A percentile compares a stretch with the other conserved stretches of the same genome.
These are phyloP conservation scores for Marronus borbonicus DNA, from an alignment of 2,888 invertebrate species.

Conservation along the genomic window DNA sequence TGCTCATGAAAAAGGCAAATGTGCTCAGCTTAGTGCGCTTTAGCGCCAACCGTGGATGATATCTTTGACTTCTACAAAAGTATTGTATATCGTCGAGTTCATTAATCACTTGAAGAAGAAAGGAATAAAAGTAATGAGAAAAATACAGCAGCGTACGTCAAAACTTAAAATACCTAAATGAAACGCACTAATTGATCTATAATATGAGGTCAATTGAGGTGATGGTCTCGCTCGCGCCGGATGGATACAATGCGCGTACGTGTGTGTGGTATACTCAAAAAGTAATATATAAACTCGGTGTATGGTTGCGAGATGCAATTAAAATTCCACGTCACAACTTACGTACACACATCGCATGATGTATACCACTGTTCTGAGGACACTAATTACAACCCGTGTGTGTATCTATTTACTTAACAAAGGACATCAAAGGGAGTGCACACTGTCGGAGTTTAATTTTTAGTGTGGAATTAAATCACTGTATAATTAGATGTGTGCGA, in stretches of 20 bases:
- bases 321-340: slow-evolving; percentile 46
- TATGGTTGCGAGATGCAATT: slow-evolving; percentile 39
- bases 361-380: slow-evolving; percentile 37
- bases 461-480: slow-evolving; percentile 41
- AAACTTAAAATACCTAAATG: slow-evolving; percentile 41
- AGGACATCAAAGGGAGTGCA: slow-evolving; percentile 43
- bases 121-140: slow-evolving; percentile 28
- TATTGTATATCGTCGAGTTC: not conserved
- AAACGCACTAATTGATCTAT: slow-evolving; percentile 43
- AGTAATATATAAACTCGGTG: slow-evolving; percentile 26
- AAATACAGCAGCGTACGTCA: slow-evolving; percentile 43
- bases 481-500: slow-evolving; percentile 39
- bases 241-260: not conserved
- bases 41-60: slow-evolving; percentile 6
- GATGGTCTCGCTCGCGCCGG: slow-evolving; percentile 17
- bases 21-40: not conserved
- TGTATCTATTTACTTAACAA: slow-evolving; percentile 41
- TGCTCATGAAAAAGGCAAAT: not conserved
- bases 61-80: slow-evolving; percentile 2
- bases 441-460: slow-evolving; percentile 43
- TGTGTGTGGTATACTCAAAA: slow-evolving; percentile 43
- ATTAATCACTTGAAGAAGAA: slow-evolving; percentile 38
- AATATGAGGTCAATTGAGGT: slow-evolving; percentile 30
- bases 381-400: slow-evolving; percentile 27
- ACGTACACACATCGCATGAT: slow-evolving; percentile 38